Evolutionary conservation across 2,888 invertebrate genomes (phyloP).

Genomic region (Teleiodes luculella): DNA sequence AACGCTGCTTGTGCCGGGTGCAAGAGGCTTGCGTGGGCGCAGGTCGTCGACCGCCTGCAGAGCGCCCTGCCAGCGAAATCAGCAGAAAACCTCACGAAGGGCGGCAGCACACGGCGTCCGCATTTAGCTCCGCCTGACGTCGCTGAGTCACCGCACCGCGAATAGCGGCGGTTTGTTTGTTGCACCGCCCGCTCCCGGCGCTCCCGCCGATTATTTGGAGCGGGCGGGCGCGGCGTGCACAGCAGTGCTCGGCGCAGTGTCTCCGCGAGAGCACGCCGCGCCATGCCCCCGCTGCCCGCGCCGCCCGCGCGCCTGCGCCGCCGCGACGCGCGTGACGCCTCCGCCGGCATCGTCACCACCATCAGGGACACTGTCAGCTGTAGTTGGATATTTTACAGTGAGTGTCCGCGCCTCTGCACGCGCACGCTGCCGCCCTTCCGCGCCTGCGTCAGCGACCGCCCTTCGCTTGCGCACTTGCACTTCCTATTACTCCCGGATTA

Average conservation of each 20-base stretch:
- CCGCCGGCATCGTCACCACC: constrained; percentile 79
- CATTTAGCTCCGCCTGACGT: constrained; percentile 75
- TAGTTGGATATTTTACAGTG: constrained; percentile 88
- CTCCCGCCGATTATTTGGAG: constrained; percentile 69
- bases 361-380: constrained; percentile 83
- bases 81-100: constrained; percentile 75
- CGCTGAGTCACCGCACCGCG: constrained; percentile 73
- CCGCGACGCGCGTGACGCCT: constrained; percentile 73
- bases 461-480: constrained; percentile 27
- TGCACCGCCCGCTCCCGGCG: constrained; percentile 73
- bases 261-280: constrained; percentile 57
- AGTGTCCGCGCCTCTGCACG: constrained; percentile 48
- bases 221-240: constrained; percentile 49
- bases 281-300: constrained; percentile 70
- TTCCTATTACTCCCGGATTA: constrained; percentile 25
- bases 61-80: constrained; percentile 68
- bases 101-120: constrained; percentile 74
- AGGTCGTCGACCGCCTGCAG: constrained; percentile 71
- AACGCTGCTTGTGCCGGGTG: constrained; percentile 46
- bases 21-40: constrained; percentile 61
- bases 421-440: constrained; percentile 33
- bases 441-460: constrained; percentile 37
- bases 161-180: constrained; percentile 76
- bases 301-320: constrained; percentile 54
- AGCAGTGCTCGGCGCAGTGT: constrained; percentile 64